Evolutionary conservation across 2,888 invertebrate species (phyloP).

Genomic region (Deroplatys truncata): DNA sequence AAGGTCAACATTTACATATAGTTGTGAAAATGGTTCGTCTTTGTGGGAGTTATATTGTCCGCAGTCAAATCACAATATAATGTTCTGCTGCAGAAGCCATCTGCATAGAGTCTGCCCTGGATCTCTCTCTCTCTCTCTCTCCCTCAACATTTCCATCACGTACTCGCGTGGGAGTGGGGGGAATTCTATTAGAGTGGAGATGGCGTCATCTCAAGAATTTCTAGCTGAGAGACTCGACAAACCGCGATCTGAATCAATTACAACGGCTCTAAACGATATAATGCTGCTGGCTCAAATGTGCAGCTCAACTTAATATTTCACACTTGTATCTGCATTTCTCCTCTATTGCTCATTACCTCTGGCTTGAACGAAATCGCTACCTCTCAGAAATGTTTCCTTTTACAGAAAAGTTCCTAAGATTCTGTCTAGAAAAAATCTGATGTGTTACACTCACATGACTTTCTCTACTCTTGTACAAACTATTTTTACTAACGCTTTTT

Average conservation of each 20-base stretch:
- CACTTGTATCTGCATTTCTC: neutral
- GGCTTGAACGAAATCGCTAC: neutral
- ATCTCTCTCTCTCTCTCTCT: neutral
- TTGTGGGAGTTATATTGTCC: neutral
- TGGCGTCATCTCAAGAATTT: neutral
- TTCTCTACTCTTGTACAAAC: too few relatives aligned
- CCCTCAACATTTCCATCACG: neutral
- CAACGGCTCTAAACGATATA: neutral
- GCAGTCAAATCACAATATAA: neutral
- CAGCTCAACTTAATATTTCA: neutral
- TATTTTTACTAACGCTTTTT: too few relatives aligned
- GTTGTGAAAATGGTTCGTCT: neutral
- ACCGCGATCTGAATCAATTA: neutral
- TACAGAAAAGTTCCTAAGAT: too few relatives aligned
- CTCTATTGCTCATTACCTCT: neutral
- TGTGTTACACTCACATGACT: too few relatives aligned
- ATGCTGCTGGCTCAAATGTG: neutral
- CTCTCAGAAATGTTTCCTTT: too few relatives aligned
- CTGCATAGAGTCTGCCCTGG: neutral
- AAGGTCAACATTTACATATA: too few relatives aligned
- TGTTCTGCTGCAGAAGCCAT: neutral
- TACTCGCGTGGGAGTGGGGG: neutral
- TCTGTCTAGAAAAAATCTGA: too few relatives aligned
- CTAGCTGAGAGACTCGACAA: neutral
- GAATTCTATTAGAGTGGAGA: neutral